Conservation (phyloP, 64 coral and sea anemone genomes). For the Porites australiensis region DNA sequence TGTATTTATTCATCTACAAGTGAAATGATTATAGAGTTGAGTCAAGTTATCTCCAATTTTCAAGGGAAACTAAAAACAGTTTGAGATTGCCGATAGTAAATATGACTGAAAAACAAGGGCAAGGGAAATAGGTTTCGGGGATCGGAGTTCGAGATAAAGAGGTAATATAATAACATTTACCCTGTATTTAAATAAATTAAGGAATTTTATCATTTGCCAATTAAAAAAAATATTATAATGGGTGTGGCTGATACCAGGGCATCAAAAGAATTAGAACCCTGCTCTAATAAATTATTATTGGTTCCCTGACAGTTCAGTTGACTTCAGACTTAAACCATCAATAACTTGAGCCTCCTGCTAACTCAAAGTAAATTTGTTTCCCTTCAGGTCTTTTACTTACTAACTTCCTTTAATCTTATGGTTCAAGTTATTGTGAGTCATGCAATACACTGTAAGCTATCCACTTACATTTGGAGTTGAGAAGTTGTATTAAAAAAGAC, state of each 20-base stretch:
- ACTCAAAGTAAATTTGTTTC: background rate
- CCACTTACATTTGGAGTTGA: background rate
- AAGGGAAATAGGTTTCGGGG: background rate
- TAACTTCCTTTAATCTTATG: background rate
- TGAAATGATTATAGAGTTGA: no score
- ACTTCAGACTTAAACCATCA: background rate
- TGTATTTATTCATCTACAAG: no score
- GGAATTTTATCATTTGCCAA: background rate
- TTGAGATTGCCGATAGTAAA: background rate
- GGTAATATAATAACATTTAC: background rate
- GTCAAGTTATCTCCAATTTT: no score
- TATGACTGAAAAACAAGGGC: background rate
- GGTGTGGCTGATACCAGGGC: background rate
- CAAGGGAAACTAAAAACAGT: background rate
- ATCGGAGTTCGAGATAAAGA: background rate
- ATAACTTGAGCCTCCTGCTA: background rate
- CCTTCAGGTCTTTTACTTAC: background rate
- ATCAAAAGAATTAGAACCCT: background rate
- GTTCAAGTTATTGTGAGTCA: background rate
- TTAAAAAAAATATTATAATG: background rate
- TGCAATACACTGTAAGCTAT: background rate
- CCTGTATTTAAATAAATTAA: slow-evolving; percentile 1
- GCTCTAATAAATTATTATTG: background rate
- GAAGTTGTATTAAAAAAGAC: background rate
- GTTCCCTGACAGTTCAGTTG: background rate